phyloP scores from a whole-genome alignment of 2,888 invertebrate genomes.

The Cephus rjabovi region DNA sequence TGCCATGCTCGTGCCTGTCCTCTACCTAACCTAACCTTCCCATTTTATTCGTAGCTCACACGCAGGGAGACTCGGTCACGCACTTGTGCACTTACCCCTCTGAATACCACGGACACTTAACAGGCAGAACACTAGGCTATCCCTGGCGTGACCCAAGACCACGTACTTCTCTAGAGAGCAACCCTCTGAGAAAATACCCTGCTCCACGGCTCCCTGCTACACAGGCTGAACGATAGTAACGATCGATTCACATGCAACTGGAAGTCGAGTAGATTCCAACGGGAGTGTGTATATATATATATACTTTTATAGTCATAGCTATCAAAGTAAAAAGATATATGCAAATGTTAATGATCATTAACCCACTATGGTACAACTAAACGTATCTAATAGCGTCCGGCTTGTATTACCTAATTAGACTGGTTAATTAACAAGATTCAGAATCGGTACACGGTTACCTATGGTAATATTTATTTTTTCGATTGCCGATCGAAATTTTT shows the following conservation, averaged over 20 bases:
- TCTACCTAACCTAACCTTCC: background rate
- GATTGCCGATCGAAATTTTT: no score
- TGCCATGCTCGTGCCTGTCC: conserved; percentile 28
- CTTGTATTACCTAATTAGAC: conserved; percentile 39
- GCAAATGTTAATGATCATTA: conserved; percentile 45
- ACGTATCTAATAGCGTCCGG: conserved; percentile 20
- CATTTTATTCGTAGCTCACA: background rate
- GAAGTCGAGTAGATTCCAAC: background rate
- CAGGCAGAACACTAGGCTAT: background rate
- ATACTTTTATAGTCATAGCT: background rate
- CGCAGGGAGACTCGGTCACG: background rate
- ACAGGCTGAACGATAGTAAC: background rate
- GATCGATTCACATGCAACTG: background rate
- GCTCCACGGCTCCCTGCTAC: background rate
- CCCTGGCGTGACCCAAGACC: background rate
- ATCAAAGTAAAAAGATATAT: conserved; percentile 3
- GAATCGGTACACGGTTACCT: background rate
- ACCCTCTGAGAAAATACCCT: background rate
- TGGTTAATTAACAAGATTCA: conserved; percentile 37
- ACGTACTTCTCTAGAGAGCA: background rate
- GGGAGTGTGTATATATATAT: no score
- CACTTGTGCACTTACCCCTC: background rate
- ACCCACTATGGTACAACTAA: conserved; percentile 13
- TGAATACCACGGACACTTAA: background rate
- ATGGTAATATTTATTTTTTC: no score